A percentile compares a stretch with the other conserved stretches of the same genome.
These are phyloP conservation scores for Callyntrura guangdongensis DNA, from an alignment of 2,888 invertebrate species.

Conservation along the genomic window DNA sequence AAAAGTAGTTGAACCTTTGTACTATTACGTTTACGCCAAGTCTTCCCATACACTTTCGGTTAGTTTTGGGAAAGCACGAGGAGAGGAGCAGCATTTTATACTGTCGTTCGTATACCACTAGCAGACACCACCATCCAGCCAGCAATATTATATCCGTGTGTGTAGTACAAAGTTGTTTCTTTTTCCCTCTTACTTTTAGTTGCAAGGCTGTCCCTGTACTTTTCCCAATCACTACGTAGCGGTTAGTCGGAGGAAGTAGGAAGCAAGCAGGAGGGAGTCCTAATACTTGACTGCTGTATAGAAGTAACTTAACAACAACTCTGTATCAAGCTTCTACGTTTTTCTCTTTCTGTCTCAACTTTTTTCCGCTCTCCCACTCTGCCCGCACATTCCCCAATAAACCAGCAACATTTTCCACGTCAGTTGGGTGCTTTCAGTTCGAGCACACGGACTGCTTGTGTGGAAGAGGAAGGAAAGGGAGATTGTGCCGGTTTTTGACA, in stretches of 20 bases:
- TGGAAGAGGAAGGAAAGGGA: slow-evolving; percentile 49
- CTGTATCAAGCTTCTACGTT: slow-evolving; percentile 20
- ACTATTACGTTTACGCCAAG: too few relatives aligned
- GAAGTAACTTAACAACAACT: slow-evolving; percentile 17
- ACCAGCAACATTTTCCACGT: slow-evolving; percentile 64
- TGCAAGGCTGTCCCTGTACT: slow-evolving; percentile 24
- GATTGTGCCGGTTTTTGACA: slow-evolving; percentile 42
- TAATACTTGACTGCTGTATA: neutral
- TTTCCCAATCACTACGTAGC: slow-evolving; percentile 63
- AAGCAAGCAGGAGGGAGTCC: slow-evolving; percentile 41
- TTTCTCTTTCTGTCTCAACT: slow-evolving; percentile 33
- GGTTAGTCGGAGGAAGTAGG: slow-evolving; percentile 58
- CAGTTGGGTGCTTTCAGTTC: slow-evolving; percentile 75
- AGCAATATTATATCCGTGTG: neutral
- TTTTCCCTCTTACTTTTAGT: slow-evolving; percentile 29
- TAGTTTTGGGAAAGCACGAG: slow-evolving; percentile 9
- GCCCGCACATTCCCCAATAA: slow-evolving; percentile 59
- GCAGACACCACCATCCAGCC: too few relatives aligned
- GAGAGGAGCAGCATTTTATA: neutral
- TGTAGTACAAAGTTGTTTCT: neutral
- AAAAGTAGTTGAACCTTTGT: neutral
- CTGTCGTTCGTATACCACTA: neutral
- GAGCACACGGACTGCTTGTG: slow-evolving; percentile 69
- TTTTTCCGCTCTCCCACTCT: slow-evolving; percentile 31
- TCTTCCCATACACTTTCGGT: neutral